Base-by-base conservation (phyloP, 1,140 invertebrate species). In the Heliconius melpomene region DNA sequence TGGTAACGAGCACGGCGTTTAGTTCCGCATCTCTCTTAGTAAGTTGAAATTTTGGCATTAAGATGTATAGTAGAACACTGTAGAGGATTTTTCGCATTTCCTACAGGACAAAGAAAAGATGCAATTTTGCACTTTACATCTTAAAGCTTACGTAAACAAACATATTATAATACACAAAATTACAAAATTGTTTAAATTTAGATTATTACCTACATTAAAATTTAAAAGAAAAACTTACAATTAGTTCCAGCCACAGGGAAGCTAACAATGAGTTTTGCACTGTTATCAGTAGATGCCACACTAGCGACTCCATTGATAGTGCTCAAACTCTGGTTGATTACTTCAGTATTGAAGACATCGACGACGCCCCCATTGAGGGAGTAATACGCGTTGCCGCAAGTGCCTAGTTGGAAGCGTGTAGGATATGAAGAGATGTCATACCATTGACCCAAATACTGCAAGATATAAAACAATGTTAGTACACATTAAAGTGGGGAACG, bases 401-500 rank as follows among this genome's bases (percentile, higher is more conserved):
- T 85, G 8, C 91, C 89, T 7, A 50, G 46, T 89, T 93, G 90
- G 81, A 88, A 89, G 0, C 40, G 29, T 5, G 84, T 78, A 6
- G 88, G 86, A 71, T 94, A 94, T 1, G 89, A 89, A 76, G 85
- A 86, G 16, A 92, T 89, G 38, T 91, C 87, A 60, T 92, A 84
- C 93, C 93, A 94, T 2, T 84, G 54, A 20, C 87, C 86, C 72
- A 84, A 81, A 71, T 93, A 94, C 93, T 94, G 80, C 79, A 89
- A 85, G 75, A 72, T 40, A 46, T 46, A 60, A 70, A 32, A 29
- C 11, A 13, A 66, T 26, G 26, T 66, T n/a, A 29, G 13, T 29
- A n/a, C 9, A 20, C 16, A 18, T 46, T 46, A 46, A 46, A 46
- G 40, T 46, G 40, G 40, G 8, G 9, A 46, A 36, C 32, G 32